Evolutionary conservation across 2,113 vertebrate genomes (phyloP).

Genomic region (Erythrocercus mccallii): DNA sequence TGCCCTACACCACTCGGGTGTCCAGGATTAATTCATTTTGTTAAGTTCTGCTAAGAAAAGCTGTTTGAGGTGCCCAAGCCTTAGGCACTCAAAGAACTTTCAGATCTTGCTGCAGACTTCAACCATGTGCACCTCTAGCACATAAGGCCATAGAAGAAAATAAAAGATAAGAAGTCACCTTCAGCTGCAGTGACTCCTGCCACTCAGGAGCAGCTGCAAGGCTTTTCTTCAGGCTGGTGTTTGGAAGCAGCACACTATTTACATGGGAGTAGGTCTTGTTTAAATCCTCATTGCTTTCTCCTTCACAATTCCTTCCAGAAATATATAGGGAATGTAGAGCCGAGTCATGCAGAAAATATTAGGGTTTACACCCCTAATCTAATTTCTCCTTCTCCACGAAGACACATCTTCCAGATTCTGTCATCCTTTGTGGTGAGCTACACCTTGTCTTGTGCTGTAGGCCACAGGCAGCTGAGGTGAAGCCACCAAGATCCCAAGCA

Average conservation of each 20-base stretch:
- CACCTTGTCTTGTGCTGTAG: background rate
- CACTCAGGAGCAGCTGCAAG: background rate
- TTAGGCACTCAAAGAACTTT: background rate
- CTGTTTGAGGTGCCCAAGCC: background rate
- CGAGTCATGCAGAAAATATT: background rate
- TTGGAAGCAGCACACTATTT: background rate
- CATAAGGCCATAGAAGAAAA: background rate
- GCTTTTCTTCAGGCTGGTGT: fast-evolving
- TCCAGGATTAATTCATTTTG: background rate
- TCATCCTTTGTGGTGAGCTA: background rate
- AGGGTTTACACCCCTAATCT: background rate
- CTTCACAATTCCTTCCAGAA: background rate
- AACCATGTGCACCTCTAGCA: background rate
- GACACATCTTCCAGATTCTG: background rate
- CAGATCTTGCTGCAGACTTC: background rate
- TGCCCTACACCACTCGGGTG: background rate
- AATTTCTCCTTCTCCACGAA: background rate
- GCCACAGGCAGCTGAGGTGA: background rate
- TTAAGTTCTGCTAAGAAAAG: background rate
- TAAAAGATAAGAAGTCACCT: background rate
- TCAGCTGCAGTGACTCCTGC: background rate
- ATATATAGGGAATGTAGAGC: background rate
- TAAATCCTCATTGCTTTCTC: background rate
- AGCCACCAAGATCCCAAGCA: background rate
- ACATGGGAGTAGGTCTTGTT: background rate